Conservation (phyloP, 2,888 invertebrate genomes). For the Agrilus cyanescens region DNA sequence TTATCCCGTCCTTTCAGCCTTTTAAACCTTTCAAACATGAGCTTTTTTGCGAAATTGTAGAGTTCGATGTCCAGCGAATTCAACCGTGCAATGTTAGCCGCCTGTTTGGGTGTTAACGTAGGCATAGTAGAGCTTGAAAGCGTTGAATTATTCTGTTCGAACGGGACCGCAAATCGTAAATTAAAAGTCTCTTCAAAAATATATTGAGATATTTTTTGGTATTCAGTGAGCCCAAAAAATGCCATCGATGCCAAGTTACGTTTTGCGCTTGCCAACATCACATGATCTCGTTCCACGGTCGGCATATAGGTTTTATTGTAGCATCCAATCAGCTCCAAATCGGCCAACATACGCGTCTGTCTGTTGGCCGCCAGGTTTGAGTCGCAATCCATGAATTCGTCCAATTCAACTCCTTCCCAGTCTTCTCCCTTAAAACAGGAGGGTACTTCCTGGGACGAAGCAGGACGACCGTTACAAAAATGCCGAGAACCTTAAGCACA, state of each 20-base stretch:
- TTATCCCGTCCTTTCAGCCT: constrained; percentile 67
- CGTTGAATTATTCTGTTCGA: constrained; percentile 87
- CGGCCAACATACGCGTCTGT: constrained; percentile 96
- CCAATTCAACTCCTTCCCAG: constrained; percentile 82
- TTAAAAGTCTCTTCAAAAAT: constrained; percentile 92
- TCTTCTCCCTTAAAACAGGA: constrained; percentile 65
- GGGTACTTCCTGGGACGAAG: constrained; percentile 73
- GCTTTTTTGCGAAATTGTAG: constrained; percentile 82
- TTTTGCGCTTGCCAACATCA: constrained; percentile 91
- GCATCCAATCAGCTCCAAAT: constrained; percentile 88
- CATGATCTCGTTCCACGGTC: constrained; percentile 60
- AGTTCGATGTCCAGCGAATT: constrained; percentile 87
- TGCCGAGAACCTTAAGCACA: constrained; percentile 52
- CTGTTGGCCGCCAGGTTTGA: constrained; percentile 93
- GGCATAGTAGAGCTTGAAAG: constrained; percentile 73
- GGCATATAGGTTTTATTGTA: constrained; percentile 78
- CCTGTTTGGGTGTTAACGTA: constrained; percentile 61
- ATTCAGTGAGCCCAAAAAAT: constrained; percentile 94
- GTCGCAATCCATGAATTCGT: constrained; percentile 83
- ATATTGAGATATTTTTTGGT: constrained; percentile 84
- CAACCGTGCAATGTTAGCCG: constrained; percentile 61
- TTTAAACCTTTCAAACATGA: constrained; percentile 77
- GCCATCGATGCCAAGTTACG: constrained; percentile 90
- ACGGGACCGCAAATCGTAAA: constrained; percentile 77
- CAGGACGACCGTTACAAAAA: constrained; percentile 62